Conservation (phyloP, 2,888 invertebrate species). For the Acleris cristana region DNA sequence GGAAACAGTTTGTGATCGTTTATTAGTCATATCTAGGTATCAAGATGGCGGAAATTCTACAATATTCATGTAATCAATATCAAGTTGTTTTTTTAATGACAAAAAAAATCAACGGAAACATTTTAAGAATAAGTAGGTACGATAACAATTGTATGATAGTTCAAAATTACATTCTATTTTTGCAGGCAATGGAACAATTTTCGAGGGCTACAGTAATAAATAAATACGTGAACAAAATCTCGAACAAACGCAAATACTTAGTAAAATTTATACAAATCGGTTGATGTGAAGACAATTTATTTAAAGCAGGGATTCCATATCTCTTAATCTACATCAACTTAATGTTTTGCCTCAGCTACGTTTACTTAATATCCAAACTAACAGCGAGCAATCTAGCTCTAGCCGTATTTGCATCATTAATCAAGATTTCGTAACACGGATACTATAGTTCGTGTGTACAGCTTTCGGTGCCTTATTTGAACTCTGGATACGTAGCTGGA, state of each 20-base stretch:
- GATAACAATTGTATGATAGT: too few species aligned
- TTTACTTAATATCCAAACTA: constrained; percentile 29
- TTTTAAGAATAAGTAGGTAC: too few species aligned
- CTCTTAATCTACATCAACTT: constrained; percentile 12
- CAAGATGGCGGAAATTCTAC: too few species aligned
- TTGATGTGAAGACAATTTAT: not conserved
- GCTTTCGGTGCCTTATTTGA: constrained; percentile 21
- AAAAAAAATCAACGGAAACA: too few species aligned
- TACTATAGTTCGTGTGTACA: constrained; percentile 28
- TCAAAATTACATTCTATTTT: too few species aligned
- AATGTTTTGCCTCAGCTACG: constrained; percentile 7
- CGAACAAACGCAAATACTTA: not conserved
- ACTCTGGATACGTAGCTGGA: constrained; percentile 29
- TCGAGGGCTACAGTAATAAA: too few species aligned
- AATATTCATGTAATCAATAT: too few species aligned
- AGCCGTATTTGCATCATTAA: constrained; percentile 35
- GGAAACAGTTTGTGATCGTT: too few species aligned
- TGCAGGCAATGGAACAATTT: too few species aligned
- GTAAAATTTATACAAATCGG: not conserved
- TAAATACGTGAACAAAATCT: not conserved
- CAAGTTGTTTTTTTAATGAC: too few species aligned
- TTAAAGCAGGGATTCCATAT: constrained; percentile 3
- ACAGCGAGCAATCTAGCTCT: constrained; percentile 19
- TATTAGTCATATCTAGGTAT: too few species aligned
- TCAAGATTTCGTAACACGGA: constrained; percentile 32